phyloP scores from a whole-genome alignment of 2,888 invertebrate species.

The Thereva nobilitata region DNA sequence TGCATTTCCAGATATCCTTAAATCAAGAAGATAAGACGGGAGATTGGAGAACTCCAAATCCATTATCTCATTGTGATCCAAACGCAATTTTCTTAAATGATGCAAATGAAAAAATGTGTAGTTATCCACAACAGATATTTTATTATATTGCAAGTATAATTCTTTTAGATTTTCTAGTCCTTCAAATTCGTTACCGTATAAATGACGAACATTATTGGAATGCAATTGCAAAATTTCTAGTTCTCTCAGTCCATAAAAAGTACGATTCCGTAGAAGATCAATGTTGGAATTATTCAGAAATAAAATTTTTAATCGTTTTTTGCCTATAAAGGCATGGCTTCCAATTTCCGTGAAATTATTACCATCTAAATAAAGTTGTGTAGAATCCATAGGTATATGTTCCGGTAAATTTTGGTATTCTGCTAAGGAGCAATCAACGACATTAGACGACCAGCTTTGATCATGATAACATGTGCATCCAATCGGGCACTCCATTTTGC shows the following conservation, averaged over 20 bases:
- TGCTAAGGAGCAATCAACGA: constrained; percentile 85
- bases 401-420: constrained; percentile 81
- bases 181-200: constrained; percentile 83
- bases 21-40: constrained; percentile 67
- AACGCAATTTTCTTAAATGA: constrained; percentile 79
- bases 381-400: constrained; percentile 93
- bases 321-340: constrained; percentile 91
- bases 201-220: constrained; percentile 77
- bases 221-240: constrained; percentile 83
- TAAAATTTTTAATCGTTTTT: constrained; percentile 84
- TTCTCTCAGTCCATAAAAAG: constrained; percentile 84
- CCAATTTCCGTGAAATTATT: constrained; percentile 85
- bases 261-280: constrained; percentile 82
- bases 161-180: constrained; percentile 82
- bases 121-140: constrained; percentile 80
- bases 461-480: constrained; percentile 95
- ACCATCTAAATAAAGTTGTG: constrained; percentile 90
- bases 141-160: constrained; percentile 84
- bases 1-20: constrained; percentile 77
- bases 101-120: constrained; percentile 81
- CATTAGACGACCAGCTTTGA: constrained; percentile 89
- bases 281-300: constrained; percentile 89
- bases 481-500: constrained; percentile 93
- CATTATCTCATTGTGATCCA: constrained; percentile 82
- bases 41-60: constrained; percentile 81